Percentiles rank a stretch among this genome's conserved stretches.
phyloP scores from a whole-genome alignment of 2,797 vertebrate species.

The Sebastes jordani region DNA sequence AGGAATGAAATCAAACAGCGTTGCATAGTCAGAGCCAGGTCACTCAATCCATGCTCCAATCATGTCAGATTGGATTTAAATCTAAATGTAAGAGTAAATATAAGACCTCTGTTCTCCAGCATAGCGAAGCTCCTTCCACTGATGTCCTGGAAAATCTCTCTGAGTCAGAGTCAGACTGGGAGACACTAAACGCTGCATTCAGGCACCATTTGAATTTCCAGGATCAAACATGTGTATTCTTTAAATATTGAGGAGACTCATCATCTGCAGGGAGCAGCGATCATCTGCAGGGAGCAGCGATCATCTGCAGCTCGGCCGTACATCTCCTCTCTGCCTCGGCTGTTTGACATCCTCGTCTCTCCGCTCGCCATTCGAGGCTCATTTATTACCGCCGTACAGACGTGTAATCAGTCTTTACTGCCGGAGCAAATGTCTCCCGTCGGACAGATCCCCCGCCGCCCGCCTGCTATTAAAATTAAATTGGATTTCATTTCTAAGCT shows the following conservation, averaged over 20 bases:
- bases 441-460: constrained; percentile 39
- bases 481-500: constrained; percentile 71
- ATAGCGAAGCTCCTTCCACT: neutral
- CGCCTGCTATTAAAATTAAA: constrained; percentile 61
- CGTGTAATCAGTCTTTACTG: constrained; percentile 59
- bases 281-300: neutral
- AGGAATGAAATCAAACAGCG: no score
- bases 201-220: neutral
- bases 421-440: constrained; percentile 51
- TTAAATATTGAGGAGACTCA: constrained; percentile 33
- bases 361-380: constrained; percentile 5
- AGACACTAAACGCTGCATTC: neutral
- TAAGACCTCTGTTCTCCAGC: neutral
- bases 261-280: constrained; percentile 5
- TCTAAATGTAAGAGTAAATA: neutral
- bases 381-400: constrained; percentile 46
- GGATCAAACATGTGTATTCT: constrained; percentile 8
- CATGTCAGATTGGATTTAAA: neutral
- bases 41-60: neutral
- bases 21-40: no score
- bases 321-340: constrained; percentile 26
- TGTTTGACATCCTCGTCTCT: constrained; percentile 32
- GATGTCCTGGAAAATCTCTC: neutral
- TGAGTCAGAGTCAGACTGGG: neutral
- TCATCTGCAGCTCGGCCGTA: neutral